Evolutionary conservation across 2,888 invertebrate genomes (phyloP), one percentile per base, ranked within the genome.

Genomic region (Agonopterix arenella): DNA sequence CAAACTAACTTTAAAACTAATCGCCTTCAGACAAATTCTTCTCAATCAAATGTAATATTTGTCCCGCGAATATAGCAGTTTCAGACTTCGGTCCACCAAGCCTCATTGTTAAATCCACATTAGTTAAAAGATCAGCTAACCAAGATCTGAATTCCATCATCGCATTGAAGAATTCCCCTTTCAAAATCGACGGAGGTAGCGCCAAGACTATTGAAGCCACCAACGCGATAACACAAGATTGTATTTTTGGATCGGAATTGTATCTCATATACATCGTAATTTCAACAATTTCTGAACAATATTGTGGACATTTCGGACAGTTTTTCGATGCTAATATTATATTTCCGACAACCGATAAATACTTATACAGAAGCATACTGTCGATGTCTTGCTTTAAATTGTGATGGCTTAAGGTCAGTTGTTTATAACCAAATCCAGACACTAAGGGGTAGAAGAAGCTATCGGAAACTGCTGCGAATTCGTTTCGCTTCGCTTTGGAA

Each of bases 401-500:
- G 53, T 89, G 85, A 3, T 90, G 86, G 55, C 89, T 86, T 1
- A 90, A 77, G 1, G 88, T 85, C 4, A 90, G 75, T 64, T 92
- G 91, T 43, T 90, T 90, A 40, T 86, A 85, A 0, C 92, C 92
- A 56, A 92, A 92, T 0, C 94, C 95, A 16, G 93, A 90, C 0
- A 96, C 73, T 1, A 96, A 74, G 0, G 96, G 95, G 70, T 95
- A 97, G 80, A 97, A 97, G 71, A 97, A 98, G 45, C 90, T 90
- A 1, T 95, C 94, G 0, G 94, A 95, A 0, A 95, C 93, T 0
- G 91, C 79, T 0, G 93, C 90, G 73, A 97, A 97, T 47, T 88
- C 88, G 78, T 96, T 97, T 0, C 80, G 72, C 37, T 80, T 90
- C 0, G 81, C 84, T 60, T 73, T 81, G 0, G 88, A 59, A 46